A percentile compares a stretch with the other conserved stretches of the same genome.
phyloP scores from a whole-genome alignment of 2,888 invertebrate genomes.

The Tenthredo distinguenda region DNA sequence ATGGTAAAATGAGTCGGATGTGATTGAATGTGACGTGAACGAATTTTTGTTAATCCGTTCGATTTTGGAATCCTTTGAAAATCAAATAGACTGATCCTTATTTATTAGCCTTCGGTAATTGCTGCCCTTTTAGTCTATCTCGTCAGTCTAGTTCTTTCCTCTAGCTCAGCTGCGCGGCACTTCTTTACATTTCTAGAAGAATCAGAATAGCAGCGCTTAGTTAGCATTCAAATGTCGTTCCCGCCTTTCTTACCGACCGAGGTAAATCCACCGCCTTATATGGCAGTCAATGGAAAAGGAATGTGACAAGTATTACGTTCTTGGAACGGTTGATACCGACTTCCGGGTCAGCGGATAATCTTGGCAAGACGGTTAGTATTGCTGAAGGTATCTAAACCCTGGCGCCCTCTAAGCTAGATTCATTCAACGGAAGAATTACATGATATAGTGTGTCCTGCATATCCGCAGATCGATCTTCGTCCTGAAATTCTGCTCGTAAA shows the following conservation, averaged over 20 bases:
- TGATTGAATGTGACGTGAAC: background rate
- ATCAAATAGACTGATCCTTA: background rate
- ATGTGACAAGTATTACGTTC: conserved; percentile 12
- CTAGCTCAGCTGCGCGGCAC: background rate
- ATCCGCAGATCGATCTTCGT: background rate
- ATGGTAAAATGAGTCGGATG: background rate
- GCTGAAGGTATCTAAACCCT: conserved; percentile 28
- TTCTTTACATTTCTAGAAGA: background rate
- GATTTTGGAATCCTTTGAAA: background rate
- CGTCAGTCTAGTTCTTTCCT: background rate
- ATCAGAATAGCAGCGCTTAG: conserved; percentile 1
- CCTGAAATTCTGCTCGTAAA: background rate
- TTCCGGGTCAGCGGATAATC: conserved; percentile 44
- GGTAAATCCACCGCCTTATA: conserved; percentile 14
- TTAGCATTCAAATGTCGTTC: conserved; percentile 23
- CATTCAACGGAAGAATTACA: conserved; percentile 11
- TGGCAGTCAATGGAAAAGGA: conserved; percentile 27
- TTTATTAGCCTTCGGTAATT: background rate
- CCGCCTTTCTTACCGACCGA: conserved; percentile 42
- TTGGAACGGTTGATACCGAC: conserved; percentile 25
- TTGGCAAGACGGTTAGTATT: conserved; percentile 41
- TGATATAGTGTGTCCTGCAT: background rate
- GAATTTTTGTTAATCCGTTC: background rate
- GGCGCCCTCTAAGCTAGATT: conserved; percentile 43
- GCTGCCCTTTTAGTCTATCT: background rate